Base-by-base conservation (phyloP, 2,113 vertebrate species). In the Corythoichthys haematopterus region DNA sequence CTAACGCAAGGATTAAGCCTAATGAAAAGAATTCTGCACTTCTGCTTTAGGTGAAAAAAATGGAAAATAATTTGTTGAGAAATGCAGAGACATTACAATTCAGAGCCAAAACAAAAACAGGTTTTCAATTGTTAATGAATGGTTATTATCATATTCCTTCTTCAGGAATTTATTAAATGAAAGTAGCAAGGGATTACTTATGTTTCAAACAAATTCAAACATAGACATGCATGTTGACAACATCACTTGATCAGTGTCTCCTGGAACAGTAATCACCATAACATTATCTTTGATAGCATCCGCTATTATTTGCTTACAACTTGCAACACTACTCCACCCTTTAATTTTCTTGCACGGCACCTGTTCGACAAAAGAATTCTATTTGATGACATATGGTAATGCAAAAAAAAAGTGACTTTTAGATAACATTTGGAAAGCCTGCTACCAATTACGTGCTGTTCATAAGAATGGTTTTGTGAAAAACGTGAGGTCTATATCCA, bases 401-500 rank as follows among this genome's bases (percentile, higher is more conserved):
- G 3, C 6, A 20, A 51, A 51, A n/a, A 14, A 8, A 51, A 51
- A n/a, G 6, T 9, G 56, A 58, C 13, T 7, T 28, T 8, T 35
- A 33, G 7, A 28, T 3, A 55, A 55, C 6, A 28, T 33, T 35
- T 57, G 15, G 5, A 16, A 55, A 38, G 2, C 15, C 36, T n/a
- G 37, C 28, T 6, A 7, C 10, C 43, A 11, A 7, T 4, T 10
- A 8, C 20, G 40, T 57, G 15, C 60, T 16, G 36, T n/a, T 56
- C 47, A 52, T 46, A 15, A 53, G 38, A 50, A 76, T 63, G 64
- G 52, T 59, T 47, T 48, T 20, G n/a, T 51, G 47, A 38, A 58
- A 55, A 66, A 67, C 68, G 36, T 62, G 60, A 57, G 55, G 60
- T 40, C 38, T 68, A 68, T 80, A 66, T 64, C 53, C 62, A 28